These are phyloP conservation scores for Aurelia aurita DNA, from an alignment of 30 jellyfish, hydroid and myxozoan genomes.

Conservation along the genomic window DNA sequence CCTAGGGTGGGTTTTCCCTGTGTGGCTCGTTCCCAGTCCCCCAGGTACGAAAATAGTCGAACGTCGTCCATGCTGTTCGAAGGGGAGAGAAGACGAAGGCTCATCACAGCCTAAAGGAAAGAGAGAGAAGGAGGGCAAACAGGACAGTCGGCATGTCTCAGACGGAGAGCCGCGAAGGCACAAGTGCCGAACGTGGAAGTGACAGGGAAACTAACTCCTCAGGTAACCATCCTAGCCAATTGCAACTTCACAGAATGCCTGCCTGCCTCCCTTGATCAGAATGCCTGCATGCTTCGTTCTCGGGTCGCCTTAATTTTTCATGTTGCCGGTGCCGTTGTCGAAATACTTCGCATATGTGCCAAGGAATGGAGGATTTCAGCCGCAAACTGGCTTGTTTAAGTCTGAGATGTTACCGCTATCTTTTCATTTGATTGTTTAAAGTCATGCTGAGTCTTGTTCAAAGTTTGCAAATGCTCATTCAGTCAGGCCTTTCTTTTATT, in stretches of 20 bases:
- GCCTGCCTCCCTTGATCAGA: conserved; percentile 6
- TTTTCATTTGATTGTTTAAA: no score
- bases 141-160: conserved; percentile 84
- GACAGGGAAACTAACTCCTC: conserved; percentile 72
- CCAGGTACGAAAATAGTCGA: conserved; percentile 58
- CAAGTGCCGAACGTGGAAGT: conserved; percentile 64
- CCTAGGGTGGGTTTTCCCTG: conserved; percentile 73
- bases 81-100: conserved; percentile 68
- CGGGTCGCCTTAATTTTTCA: conserved; percentile 1
- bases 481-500: no score
- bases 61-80: conserved; percentile 65
- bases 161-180: conserved; percentile 81
- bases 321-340: conserved; percentile 31
- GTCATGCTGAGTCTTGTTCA: no score
- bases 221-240: conserved; percentile 39
- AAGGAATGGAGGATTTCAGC: background rate
- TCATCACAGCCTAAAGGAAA: conserved; percentile 51
- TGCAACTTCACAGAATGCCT: conserved; percentile 28
- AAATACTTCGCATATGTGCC: conserved; percentile 1
- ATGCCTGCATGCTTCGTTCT: background rate
- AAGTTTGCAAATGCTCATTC: no score
- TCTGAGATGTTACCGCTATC: background rate
- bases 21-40: conserved; percentile 64
- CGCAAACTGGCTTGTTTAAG: background rate
- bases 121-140: conserved; percentile 52